Conservation (phyloP, 2,888 invertebrate genomes). For the Coleophora flavipennella region DNA sequence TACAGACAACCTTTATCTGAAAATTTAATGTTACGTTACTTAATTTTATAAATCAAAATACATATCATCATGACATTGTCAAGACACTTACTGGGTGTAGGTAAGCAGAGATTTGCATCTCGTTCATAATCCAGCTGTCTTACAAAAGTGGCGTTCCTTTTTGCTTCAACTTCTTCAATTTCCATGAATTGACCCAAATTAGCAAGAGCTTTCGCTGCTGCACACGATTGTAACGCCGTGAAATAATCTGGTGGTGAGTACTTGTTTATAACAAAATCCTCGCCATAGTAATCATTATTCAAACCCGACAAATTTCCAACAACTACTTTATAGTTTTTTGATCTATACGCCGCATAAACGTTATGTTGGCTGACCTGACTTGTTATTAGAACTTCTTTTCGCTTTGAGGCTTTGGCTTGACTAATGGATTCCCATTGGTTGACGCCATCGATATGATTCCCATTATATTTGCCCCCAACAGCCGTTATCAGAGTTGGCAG, state of each 20-base stretch:
- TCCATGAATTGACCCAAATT: slow-evolving; percentile 39
- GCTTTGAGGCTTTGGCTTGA: slow-evolving; percentile 48
- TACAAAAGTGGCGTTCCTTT: slow-evolving; percentile 38
- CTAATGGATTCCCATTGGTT: slow-evolving; percentile 79
- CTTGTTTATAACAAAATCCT: slow-evolving; percentile 39
- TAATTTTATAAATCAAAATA: too few species aligned
- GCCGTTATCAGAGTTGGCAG: slow-evolving; percentile 78
- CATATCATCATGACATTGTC: too few species aligned
- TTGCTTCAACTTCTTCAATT: slow-evolving; percentile 30
- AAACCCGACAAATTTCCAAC: slow-evolving; percentile 67
- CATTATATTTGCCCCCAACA: slow-evolving; percentile 37
- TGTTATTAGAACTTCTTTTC: slow-evolving; percentile 73
- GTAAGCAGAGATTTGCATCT: slow-evolving; percentile 44
- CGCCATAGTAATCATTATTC: slow-evolving; percentile 50
- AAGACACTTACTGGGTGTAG: slow-evolving; percentile 54
- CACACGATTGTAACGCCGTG: slow-evolving; percentile 33
- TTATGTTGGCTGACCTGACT: slow-evolving; percentile 68
- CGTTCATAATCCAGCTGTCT: slow-evolving; percentile 39
- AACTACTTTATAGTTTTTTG: slow-evolving; percentile 76
- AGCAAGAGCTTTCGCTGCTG: slow-evolving; percentile 40
- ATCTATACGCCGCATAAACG: slow-evolving; percentile 68
- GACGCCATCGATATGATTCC: slow-evolving; percentile 78
- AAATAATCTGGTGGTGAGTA: slow-evolving; percentile 43
- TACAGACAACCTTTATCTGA: slow-evolving; percentile 78
- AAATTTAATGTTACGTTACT: too few species aligned